These are phyloP conservation scores for Crambe crambe DNA, from an alignment of 37 sponge, comb jelly and placozoan genomes.

Conservation along the genomic window DNA sequence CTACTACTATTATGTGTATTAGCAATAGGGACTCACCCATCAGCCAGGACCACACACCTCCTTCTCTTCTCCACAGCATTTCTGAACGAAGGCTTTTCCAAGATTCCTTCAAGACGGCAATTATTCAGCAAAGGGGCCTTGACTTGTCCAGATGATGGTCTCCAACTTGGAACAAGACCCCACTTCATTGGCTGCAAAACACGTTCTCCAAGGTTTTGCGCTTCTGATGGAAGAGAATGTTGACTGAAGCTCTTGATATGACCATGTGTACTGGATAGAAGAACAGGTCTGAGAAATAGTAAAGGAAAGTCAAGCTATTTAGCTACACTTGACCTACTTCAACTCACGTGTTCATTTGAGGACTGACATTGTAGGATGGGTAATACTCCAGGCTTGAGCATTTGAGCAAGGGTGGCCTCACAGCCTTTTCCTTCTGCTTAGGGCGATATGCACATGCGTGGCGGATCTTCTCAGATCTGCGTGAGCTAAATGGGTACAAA, in stretches of 20 bases:
- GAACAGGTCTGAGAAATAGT: slow-evolving; percentile 64
- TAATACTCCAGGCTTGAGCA: slow-evolving; percentile 44
- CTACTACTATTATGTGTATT: background rate
- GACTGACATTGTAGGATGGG: slow-evolving; percentile 84
- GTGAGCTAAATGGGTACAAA: slow-evolving; percentile 17
- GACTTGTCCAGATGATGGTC: slow-evolving; percentile 46
- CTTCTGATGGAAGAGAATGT: background rate
- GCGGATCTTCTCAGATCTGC: slow-evolving; percentile 32
- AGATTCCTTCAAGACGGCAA: slow-evolving; percentile 79
- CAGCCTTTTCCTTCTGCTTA: slow-evolving; percentile 9
- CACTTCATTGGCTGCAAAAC: slow-evolving; percentile 92
- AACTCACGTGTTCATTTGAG: slow-evolving; percentile 73
- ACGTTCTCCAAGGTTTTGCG: slow-evolving; percentile 40
- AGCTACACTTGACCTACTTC: background rate
- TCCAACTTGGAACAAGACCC: slow-evolving; percentile 92
- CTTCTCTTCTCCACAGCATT: slow-evolving; percentile 67
- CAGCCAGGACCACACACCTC: slow-evolving; percentile 85
- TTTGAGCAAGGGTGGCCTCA: slow-evolving; percentile 29
- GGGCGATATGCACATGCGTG: slow-evolving; percentile 68
- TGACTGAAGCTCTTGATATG: slow-evolving; percentile 24
- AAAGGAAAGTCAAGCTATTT: background rate
- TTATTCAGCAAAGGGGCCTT: slow-evolving; percentile 78
- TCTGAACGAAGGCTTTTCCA: slow-evolving; percentile 85
- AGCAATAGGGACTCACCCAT: slow-evolving; percentile 54
- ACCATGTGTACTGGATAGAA: slow-evolving; percentile 56